Conservation (phyloP, 2,797 vertebrate species). For the Taenioides sp. region DNA sequence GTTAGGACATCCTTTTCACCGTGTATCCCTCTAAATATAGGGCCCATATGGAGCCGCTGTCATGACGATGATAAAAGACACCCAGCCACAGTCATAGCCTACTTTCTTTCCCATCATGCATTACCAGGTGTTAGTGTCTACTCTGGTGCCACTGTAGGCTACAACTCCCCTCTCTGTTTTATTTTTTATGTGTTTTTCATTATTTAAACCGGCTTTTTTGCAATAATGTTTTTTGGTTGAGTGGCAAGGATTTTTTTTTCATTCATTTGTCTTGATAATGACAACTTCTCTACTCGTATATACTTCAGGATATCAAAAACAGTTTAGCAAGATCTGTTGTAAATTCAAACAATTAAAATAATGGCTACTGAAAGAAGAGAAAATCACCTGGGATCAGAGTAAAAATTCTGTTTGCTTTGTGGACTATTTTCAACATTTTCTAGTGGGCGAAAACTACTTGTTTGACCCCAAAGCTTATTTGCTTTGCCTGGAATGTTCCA, state of each 20-base stretch:
- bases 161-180: constrained; percentile 50
- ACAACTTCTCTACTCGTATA: background rate
- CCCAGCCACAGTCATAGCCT: constrained; percentile 44
- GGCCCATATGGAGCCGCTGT: constrained; percentile 37
- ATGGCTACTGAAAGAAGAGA: too few species aligned
- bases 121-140: constrained; percentile 47
- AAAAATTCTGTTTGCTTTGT: too few species aligned
- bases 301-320: background rate
- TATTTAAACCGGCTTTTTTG: constrained; percentile 66
- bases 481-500: too few species aligned
- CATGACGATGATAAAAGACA: constrained; percentile 48
- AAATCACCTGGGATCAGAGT: too few species aligned
- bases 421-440: too few species aligned
- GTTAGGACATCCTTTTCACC: constrained; percentile 15
- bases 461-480: too few species aligned
- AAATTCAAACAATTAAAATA: background rate
- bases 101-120: constrained; percentile 45
- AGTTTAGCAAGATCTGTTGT: background rate
- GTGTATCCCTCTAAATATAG: constrained; percentile 27
- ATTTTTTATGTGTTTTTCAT: constrained; percentile 70
- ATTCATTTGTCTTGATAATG: background rate
- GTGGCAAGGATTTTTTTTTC: constrained; percentile 7
- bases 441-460: too few species aligned
- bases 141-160: constrained; percentile 39
- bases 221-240: constrained; percentile 40